Evolutionary conservation across 1,140 invertebrate genomes (phyloP), one percentile per base, ranked within the genome.

Genomic region (Solen grandis): DNA sequence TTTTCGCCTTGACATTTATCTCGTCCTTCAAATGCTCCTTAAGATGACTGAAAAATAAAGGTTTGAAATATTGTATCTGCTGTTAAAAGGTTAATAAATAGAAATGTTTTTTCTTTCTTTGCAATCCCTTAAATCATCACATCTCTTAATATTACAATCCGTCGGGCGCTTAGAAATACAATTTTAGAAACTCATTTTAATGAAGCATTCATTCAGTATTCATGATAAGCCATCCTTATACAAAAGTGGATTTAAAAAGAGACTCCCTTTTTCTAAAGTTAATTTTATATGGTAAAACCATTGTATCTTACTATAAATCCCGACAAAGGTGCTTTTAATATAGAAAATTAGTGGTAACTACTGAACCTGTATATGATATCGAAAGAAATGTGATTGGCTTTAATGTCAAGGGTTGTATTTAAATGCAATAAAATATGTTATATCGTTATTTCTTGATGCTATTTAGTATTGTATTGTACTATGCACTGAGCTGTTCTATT

Each of bases 21-120:
- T 88, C 84, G 29, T 89, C 83, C 57, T 87, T 83, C 73, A 88
- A 36, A 70, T 89, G 88, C 75, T 90, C 86, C 35, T 87, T 89
- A 59, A 90, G 77, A 69, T 90, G 88, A 25, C 88, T 90, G 86
- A 55, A 82, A 81, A 8, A 46, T 46, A 46, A 46, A 10, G 41
- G 41, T 46, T 46, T 10, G 41, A 19, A 10, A 46, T 19, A 8
- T 10, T 46, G 19, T 46, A 46, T 46, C 41, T 19, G 41, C 19
- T 8, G 19, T 10, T 46, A 46, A 46, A 46, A 10, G 41, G 8
- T 19, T 46, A 46, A 46, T 10, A 10, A 46, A 46, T 10, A 46
- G 8, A 46, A 46, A 46, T 46, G 19, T 46, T 46, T 46, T 10
- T 46, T 10, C 41, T 10, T 10, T 19, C 8, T 10, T 10, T 8